Conservation (phyloP, 2,888 invertebrate species). For the Meta bourneti region DNA sequence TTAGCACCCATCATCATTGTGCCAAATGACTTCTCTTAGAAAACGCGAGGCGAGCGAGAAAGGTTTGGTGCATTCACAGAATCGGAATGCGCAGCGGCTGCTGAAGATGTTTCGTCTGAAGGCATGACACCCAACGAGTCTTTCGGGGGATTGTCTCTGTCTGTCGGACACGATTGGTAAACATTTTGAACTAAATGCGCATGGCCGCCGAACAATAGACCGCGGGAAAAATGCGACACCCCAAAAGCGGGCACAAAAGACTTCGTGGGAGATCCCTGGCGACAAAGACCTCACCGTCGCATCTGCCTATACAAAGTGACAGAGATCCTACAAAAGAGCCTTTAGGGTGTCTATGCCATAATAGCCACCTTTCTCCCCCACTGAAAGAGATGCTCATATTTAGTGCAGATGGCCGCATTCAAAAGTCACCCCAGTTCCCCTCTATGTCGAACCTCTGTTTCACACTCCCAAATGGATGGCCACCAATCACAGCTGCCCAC, state of each 20-base stretch:
- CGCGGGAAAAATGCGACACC: constrained; percentile 57
- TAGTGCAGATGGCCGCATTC: constrained; percentile 74
- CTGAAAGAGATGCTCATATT: constrained; percentile 70
- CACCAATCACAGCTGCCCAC: constrained; percentile 69
- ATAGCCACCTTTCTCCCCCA: constrained; percentile 33
- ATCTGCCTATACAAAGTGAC: constrained; percentile 73
- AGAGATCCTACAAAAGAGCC: constrained; percentile 57
- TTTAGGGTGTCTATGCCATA: constrained; percentile 34
- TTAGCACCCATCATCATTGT: not conserved
- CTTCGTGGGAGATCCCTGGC: constrained; percentile 70
- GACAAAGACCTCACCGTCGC: constrained; percentile 76
- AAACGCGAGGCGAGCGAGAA: not conserved
- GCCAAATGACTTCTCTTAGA: not conserved
- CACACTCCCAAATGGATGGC: constrained; percentile 42
- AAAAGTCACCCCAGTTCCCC: constrained; percentile 39
- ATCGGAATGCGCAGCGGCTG: not conserved
- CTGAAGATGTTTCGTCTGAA: constrained; percentile 54
- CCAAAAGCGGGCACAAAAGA: constrained; percentile 29
- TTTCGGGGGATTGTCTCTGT: constrained; percentile 65
- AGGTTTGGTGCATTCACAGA: not conserved
- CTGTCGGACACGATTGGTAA: constrained; percentile 74
- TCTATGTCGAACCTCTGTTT: constrained; percentile 59
- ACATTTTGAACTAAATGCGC: constrained; percentile 53
- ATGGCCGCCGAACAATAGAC: constrained; percentile 15
- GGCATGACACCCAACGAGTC: constrained; percentile 46